A percentile compares a stretch with the other conserved stretches of the same genome.
These are phyloP conservation scores for Nyctalus aviator DNA, from an alignment of 2,797 vertebrate genomes.

Conservation along the genomic window DNA sequence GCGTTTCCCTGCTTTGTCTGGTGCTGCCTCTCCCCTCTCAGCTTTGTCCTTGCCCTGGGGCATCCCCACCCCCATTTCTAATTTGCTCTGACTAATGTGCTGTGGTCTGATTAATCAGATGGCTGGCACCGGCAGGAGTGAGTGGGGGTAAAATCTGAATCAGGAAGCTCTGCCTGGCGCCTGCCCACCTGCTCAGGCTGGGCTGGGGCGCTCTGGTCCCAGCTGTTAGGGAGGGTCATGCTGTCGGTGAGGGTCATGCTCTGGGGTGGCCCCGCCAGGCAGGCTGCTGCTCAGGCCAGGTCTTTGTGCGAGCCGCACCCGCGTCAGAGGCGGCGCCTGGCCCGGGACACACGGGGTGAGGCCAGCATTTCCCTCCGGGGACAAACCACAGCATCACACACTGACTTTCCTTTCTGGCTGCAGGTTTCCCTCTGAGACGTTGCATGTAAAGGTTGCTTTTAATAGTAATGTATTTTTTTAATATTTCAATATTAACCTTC, in stretches of 20 bases:
- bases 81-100: conserved; percentile 51
- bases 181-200: not conserved
- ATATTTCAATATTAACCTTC: not conserved
- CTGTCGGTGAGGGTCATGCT: too few species aligned
- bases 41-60: conserved; percentile 42
- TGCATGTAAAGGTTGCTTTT: conserved; percentile 34
- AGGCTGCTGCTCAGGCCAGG: not conserved
- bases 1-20: conserved; percentile 27
- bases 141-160: not conserved
- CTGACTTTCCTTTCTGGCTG: conserved; percentile 16
- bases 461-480: conserved; percentile 23
- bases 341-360: not conserved
- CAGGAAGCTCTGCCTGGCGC: not conserved
- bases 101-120: conserved; percentile 19
- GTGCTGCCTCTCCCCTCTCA: not conserved
- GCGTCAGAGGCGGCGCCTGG: not conserved
- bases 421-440: not conserved
- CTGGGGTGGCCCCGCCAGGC: not conserved
- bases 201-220: not conserved
- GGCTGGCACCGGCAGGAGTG: not conserved
- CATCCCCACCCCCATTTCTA: not conserved
- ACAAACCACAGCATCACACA: not conserved
- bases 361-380: not conserved
- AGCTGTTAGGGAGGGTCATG: not conserved
- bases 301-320: not conserved